These are phyloP conservation scores for Drosophila greeni DNA, from an alignment of 2,888 invertebrate species.

Conservation along the genomic window DNA sequence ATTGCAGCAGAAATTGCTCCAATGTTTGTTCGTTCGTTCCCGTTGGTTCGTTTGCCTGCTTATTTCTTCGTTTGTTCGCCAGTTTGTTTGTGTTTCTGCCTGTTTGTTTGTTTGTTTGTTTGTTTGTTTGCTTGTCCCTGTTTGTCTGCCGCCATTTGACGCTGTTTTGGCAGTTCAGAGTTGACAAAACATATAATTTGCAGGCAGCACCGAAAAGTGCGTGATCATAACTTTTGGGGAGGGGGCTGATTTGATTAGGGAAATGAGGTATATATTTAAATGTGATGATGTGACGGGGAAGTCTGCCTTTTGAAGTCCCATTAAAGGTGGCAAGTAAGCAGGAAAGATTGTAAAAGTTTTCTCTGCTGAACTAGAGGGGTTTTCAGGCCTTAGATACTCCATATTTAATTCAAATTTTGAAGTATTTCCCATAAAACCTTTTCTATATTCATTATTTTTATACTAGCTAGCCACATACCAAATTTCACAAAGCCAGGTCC, in stretches of 20 bases:
- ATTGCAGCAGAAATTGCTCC: conserved; percentile 64
- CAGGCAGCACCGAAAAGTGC: conserved; percentile 48
- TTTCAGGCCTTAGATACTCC: neutral
- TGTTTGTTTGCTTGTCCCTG: conserved; percentile 32
- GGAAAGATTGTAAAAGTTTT: neutral
- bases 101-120: conserved; percentile 31
- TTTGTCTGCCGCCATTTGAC: conserved; percentile 51
- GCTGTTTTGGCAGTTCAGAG: conserved; percentile 66
- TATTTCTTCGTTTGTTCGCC: conserved; percentile 33
- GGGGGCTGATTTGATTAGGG: conserved; percentile 34
- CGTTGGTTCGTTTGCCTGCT: conserved; percentile 33
- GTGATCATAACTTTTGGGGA: conserved; percentile 55
- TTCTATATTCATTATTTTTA: too few relatives aligned
- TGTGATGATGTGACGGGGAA: conserved; percentile 13
- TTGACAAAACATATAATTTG: conserved; percentile 70
- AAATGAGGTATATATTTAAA: conserved; percentile 23
- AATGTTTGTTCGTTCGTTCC: conserved; percentile 63
- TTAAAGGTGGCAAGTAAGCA: neutral
- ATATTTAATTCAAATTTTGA: neutral
- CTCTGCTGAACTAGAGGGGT: neutral
- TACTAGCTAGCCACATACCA: conserved; percentile 1
- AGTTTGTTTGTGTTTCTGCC: conserved; percentile 32
- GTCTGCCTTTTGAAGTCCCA: conserved; percentile 10
- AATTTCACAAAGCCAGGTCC: neutral
- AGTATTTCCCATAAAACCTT: neutral